A percentile compares a stretch with the other conserved stretches of the same genome.
Evolutionary conservation across 2,888 invertebrate genomes (phyloP).

Genomic region (Callyntrura sp.): DNA sequence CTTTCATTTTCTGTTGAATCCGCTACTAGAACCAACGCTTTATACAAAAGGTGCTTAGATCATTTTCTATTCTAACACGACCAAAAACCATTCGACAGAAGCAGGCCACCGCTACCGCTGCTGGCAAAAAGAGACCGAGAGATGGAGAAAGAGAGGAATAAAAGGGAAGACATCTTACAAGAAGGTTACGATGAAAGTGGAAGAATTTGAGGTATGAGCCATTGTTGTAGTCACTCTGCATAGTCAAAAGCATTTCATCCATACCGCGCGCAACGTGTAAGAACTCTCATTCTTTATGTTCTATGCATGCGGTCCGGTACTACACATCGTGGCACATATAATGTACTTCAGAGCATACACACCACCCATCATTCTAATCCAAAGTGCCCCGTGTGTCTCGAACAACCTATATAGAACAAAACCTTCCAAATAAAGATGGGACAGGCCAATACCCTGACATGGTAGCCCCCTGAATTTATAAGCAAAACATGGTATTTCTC

Average conservation of each 20-base stretch:
- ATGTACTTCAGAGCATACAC: no score
- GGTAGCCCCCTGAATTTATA: not conserved
- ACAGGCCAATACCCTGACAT: not conserved
- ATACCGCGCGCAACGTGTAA: no score
- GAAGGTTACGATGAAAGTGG: not conserved
- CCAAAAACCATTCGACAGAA: not conserved
- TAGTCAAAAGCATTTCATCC: not conserved
- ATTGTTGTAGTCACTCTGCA: not conserved
- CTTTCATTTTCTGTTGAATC: not conserved
- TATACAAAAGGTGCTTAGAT: slow-evolving; percentile 10
- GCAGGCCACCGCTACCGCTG: slow-evolving; percentile 30
- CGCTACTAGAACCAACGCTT: not conserved
- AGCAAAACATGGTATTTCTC: not conserved
- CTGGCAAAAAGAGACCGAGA: slow-evolving; percentile 6
- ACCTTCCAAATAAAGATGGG: not conserved
- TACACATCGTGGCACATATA: no score
- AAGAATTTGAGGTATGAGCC: slow-evolving; percentile 53
- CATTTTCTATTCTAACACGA: slow-evolving; percentile 38
- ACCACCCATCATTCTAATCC: not conserved
- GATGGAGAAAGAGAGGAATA: not conserved
- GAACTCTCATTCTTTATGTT: no score
- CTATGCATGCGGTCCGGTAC: no score
- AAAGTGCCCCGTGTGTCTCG: not conserved
- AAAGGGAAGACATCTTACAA: slow-evolving; percentile 21
- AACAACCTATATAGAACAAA: not conserved